These are phyloP conservation scores for Sinosuthora webbiana DNA, from an alignment of 2,113 vertebrate genomes.

Conservation along the genomic window DNA sequence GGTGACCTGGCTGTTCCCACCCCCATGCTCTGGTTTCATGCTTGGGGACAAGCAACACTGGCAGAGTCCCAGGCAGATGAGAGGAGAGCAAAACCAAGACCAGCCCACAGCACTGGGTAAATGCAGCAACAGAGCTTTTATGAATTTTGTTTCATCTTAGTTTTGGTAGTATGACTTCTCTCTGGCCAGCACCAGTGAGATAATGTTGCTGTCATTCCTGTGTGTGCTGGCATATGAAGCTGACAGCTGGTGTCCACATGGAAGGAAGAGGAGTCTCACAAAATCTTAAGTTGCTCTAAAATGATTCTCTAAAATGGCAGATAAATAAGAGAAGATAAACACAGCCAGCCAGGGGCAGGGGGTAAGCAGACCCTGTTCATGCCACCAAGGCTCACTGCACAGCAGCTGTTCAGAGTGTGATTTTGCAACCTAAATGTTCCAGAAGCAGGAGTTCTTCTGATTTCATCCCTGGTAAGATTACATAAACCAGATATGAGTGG, in stretches of 20 bases:
- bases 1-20: background rate
- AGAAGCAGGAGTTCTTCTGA: background rate
- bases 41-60: background rate
- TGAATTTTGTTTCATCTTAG: background rate
- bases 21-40: background rate
- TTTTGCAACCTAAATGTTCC: background rate
- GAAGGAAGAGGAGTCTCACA: background rate
- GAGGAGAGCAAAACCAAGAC: background rate
- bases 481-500: background rate
- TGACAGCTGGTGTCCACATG: background rate
- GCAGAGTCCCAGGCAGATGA: background rate
- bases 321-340: background rate
- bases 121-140: background rate
- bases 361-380: background rate
- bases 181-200: background rate
- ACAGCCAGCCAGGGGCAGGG: fast-evolving
- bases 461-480: background rate
- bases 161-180: background rate
- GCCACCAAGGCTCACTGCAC: background rate
- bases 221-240: background rate
- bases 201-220: background rate
- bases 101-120: fast-evolving
- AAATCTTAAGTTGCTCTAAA: fast-evolving
- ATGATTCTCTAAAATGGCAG: fast-evolving
- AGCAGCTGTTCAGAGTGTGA: background rate